Base-by-base conservation (phyloP, 1,140 invertebrate species). In the Hyphantria cunea region DNA sequence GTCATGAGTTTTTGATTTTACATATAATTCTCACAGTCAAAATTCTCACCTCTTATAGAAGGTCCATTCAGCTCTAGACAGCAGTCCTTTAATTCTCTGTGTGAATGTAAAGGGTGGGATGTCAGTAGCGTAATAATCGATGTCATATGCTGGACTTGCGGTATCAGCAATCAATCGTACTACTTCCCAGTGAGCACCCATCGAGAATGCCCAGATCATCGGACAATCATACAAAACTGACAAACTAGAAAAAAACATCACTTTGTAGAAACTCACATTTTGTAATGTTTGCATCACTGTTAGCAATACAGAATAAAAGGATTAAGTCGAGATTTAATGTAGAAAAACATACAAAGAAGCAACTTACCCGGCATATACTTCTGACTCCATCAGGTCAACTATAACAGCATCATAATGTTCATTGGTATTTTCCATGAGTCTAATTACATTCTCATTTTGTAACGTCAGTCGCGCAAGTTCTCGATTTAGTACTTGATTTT, bases 331-430 rank as follows among this genome's bases (percentile, higher is more conserved):
- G 42, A 44, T 44, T 44, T 34, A 11, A 41, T 41, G 4, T 8
- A 41, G n/a, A 7, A 41, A 7, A n/a, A 11, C 6, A 41, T 4
- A 41, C n/a, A n/a, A 41, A 41, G n/a, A 41, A n/a, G 6, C 8
- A 11, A 11, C 39, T 41, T 41, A 41, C 71, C 64, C 71, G 14
- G 64, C 32, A 39, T 53, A 65, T 13, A 74, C 34, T 41, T 74
- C 71, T 0, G 58, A 49, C 37, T 67, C 55, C 10, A 62, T 14
- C 37, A 71, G 72, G 66, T 89, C 86, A 6, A 73, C 64, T 15
- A 88, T 78, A 13, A 86, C 53, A 39, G 78, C 72, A 72, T 87
- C 84, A 47, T 83, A 87, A 0, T 72, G n/a, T 33, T 78, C 68
- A 11, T 70, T 63, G n/a, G 65, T 52, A 31, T 79, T 76, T 6